Evolutionary conservation across 2,113 vertebrate species (phyloP).

Genomic region (Aviceda subcristata): DNA sequence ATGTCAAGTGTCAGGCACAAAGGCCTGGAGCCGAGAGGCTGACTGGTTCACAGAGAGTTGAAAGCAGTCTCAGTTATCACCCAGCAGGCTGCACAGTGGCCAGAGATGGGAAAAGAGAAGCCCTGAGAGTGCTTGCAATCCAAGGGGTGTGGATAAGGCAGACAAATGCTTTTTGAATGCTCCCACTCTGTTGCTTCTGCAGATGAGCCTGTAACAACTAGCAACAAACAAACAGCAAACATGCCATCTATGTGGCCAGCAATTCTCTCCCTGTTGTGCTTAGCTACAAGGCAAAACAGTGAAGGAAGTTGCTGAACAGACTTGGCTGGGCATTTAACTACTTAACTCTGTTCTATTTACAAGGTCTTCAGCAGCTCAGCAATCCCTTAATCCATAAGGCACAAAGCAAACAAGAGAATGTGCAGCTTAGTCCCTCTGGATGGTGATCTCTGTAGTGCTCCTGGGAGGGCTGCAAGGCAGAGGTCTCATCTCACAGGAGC

Average conservation of each 20-base stretch:
- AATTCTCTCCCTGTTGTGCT: slow-evolving; percentile 1
- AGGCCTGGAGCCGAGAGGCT: background rate
- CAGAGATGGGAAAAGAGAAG: slow-evolving; percentile 6
- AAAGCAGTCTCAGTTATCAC: slow-evolving; percentile 26
- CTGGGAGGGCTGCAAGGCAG: background rate
- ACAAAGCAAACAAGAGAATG: background rate
- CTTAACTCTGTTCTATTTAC: slow-evolving; percentile 45
- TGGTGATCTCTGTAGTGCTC: background rate
- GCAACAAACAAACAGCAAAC: slow-evolving; percentile 14
- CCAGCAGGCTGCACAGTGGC: background rate
- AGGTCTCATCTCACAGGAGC: background rate
- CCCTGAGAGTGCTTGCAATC: background rate
- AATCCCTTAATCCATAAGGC: background rate
- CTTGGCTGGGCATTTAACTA: slow-evolving; percentile 23
- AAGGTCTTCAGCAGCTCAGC: slow-evolving; percentile 35
- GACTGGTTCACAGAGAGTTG: background rate
- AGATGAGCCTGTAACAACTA: background rate
- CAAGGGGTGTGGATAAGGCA: background rate
- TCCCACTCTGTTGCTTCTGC: background rate
- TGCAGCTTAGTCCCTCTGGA: background rate
- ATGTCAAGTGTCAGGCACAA: background rate
- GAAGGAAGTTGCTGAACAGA: background rate
- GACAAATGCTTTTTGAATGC: background rate
- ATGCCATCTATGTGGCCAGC: background rate
- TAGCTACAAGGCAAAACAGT: slow-evolving; percentile 28